Percentiles rank a stretch among this genome's conserved stretches.
Evolutionary conservation across 1,140 invertebrate species (phyloP).

Genomic region (Anoplophora glabripennis): DNA sequence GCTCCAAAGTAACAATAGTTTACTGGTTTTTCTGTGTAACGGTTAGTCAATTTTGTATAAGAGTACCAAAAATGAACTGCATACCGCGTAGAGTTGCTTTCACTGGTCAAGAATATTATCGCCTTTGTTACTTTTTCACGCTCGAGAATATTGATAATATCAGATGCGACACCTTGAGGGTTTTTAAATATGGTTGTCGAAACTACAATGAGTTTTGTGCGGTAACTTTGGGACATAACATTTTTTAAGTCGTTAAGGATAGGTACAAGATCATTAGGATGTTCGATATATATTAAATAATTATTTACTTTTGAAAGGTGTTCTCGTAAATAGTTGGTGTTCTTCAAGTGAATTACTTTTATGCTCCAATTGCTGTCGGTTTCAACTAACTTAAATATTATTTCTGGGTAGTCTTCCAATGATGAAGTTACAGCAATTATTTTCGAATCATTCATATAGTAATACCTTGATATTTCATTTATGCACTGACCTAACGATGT

Average conservation of each 20-base stretch:
- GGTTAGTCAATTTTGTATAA: conserved; percentile 29
- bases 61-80: conserved; percentile 34
- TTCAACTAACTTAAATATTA: not conserved
- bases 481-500: conserved; percentile 3
- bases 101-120: conserved; percentile 19
- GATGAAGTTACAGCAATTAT: not conserved
- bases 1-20: conserved; percentile 5
- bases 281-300: conserved; percentile 16
- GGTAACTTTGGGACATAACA: too few species aligned
- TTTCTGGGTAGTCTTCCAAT: not conserved
- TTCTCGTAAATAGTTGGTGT: not conserved
- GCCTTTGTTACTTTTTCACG: conserved; percentile 25
- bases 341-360: not conserved
- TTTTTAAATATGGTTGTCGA: too few species aligned
- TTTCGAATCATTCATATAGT: not conserved
- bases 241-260: not conserved
- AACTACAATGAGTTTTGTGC: too few species aligned
- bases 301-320: not conserved
- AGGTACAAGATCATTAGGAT: conserved; percentile 15
- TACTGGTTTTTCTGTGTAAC: conserved; percentile 7
- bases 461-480: not conserved
- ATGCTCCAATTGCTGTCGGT: not conserved
- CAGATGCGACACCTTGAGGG: too few species aligned
- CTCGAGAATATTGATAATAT: not conserved
- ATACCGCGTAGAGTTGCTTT: conserved; percentile 13